These are phyloP conservation scores for Shargacucullia verbasci DNA, from an alignment of 2,888 invertebrate species.

Conservation along the genomic window DNA sequence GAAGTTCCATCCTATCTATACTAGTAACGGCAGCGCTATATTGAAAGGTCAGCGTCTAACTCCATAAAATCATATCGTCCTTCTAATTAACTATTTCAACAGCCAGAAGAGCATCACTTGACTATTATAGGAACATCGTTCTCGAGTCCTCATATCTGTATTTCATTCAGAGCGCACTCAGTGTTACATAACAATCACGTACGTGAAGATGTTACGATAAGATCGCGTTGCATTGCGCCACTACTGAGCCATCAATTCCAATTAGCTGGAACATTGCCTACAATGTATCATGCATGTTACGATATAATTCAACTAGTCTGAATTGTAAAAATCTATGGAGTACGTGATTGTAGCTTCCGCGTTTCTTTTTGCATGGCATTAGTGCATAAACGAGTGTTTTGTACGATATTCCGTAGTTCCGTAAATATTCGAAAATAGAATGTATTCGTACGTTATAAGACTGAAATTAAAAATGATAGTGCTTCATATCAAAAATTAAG, in stretches of 20 bases:
- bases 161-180: conserved; percentile 14
- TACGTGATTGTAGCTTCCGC: conserved; percentile 53
- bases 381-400: conserved; percentile 41
- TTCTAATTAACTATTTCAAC: conserved; percentile 3
- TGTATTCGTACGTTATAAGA: conserved; percentile 7
- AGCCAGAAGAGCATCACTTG: conserved; percentile 10
- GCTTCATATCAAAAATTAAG: conserved; percentile 4
- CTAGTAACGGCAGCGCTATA: no score
- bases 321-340: conserved; percentile 40
- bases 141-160: conserved; percentile 11
- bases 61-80: background rate
- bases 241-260: conserved; percentile 21
- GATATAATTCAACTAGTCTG: conserved; percentile 45
- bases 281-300: conserved; percentile 39
- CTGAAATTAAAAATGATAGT: conserved; percentile 1
- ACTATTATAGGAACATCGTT: conserved; percentile 13
- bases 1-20: no score
- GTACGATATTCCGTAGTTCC: conserved; percentile 30
- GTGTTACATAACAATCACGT: conserved; percentile 42
- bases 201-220: conserved; percentile 25
- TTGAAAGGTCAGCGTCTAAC: no score
- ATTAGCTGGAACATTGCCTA: conserved; percentile 39
- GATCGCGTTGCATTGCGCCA: conserved; percentile 39
- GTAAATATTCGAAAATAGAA: conserved; percentile 19
- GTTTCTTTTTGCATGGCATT: conserved; percentile 60